Base-by-base conservation (phyloP, 2,113 vertebrate species). In the Seriola rivoliana region DNA sequence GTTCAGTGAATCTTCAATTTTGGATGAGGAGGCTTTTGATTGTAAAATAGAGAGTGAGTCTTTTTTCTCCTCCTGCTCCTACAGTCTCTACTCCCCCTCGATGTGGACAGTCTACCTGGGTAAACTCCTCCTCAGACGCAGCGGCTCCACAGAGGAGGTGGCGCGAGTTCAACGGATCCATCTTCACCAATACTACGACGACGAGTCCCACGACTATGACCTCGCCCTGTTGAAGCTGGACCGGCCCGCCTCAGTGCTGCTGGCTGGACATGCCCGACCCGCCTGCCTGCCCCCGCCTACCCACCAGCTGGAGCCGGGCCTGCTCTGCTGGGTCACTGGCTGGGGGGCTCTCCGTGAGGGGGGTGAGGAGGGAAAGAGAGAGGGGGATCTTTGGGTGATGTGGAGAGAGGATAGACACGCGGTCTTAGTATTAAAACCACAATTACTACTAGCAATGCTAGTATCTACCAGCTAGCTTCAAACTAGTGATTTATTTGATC, bases 291-390 rank as follows among this genome's bases (percentile, higher is more conserved):
- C 98, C 0, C 91, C 96, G 0, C 92, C 90, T 38, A 96, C 96
- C 19, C 98, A 99, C 62, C 89, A 95, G 88, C 96, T 98, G 57
- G 95, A 97, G 68, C 93, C 97, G 0, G 97, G 96, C 42, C 95
- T 96, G 80, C 91, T 95, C 29, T 99, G 98, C 94, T 99, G 97
- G 98, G 96, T 99, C 84, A 97, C 97, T 0, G 97, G 97, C 84
- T 99, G 98, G 98, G 98, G 97, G 3, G 92, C 96, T 11, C 94
- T 95, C 12, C 93, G 84, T 0, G 98, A 98, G 88, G 95, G 96
- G 0, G 97, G 98, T 99, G 90, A 85, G 95, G 19, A 36, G 12
- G 8, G 0, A 21, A 10, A 48, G 25, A 29, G 17, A n/a, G 34
- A 13, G 36, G 5, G 48, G 48, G 6, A 8, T 29, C 29, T 29